Conservation (phyloP, 2,888 invertebrate species). For the Rhamphomyia laevipes region DNA sequence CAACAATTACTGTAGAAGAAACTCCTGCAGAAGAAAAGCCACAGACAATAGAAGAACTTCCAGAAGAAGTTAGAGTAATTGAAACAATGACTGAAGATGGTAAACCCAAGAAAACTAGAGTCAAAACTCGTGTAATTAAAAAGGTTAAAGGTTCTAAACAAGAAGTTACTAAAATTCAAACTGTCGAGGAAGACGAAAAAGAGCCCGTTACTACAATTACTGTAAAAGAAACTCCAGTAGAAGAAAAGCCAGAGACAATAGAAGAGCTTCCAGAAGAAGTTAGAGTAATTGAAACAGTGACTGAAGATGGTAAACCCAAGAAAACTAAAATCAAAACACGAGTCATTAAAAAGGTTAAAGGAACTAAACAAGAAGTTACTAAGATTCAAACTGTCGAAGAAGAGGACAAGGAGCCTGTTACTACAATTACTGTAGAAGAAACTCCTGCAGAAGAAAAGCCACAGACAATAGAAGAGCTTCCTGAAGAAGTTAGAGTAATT, state of each 20-base stretch:
- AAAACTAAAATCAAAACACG: slow-evolving; percentile 15
- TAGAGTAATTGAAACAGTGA: slow-evolving; percentile 6
- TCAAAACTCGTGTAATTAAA: slow-evolving; percentile 26
- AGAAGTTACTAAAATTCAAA: slow-evolving; percentile 31
- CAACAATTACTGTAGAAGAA: slow-evolving; percentile 24
- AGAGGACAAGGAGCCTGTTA: slow-evolving; percentile 32
- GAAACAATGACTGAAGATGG: slow-evolving; percentile 20
- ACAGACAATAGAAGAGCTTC: slow-evolving; percentile 20
- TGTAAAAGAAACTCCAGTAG: slow-evolving; percentile 17
- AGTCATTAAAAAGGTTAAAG: slow-evolving; percentile 7
- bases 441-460: slow-evolving; percentile 19
- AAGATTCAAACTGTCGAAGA: slow-evolving; percentile 33
- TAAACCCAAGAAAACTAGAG: slow-evolving; percentile 19
- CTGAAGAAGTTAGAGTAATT: slow-evolving; percentile 21
- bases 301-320: slow-evolving; percentile 14
- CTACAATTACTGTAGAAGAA: slow-evolving; percentile 28
- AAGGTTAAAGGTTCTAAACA: slow-evolving; percentile 28
- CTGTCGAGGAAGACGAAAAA: slow-evolving; percentile 28
- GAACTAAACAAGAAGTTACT: slow-evolving; percentile 27
- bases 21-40: not conserved
- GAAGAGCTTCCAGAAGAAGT: slow-evolving; percentile 16
- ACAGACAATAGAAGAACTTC: slow-evolving; percentile 24
- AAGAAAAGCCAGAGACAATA: slow-evolving; percentile 25
- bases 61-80: slow-evolving; percentile 20
- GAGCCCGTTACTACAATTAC: slow-evolving; percentile 24